phyloP scores from a whole-genome alignment of 2,113 vertebrate species.

The Mohoua ochrocephala region DNA sequence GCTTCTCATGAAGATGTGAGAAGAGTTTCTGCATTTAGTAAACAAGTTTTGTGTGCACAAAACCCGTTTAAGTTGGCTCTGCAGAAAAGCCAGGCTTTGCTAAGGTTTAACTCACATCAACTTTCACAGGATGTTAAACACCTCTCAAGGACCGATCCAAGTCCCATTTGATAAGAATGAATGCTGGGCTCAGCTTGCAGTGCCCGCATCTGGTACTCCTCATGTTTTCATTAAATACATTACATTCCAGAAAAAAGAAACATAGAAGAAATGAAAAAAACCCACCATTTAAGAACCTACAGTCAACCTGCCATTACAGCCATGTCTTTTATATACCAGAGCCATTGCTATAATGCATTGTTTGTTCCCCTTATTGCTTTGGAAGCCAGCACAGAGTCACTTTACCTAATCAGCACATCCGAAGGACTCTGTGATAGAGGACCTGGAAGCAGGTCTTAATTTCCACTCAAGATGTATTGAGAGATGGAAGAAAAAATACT shows the following conservation, averaged over 20 bases:
- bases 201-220: not conserved
- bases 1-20: not conserved
- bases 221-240: not conserved
- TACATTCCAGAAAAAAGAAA: not conserved
- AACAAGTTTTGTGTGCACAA: not conserved
- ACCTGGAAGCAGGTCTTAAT: not conserved
- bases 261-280: not conserved
- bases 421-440: not conserved
- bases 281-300: not conserved
- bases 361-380: not conserved
- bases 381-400: not conserved
- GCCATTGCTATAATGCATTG: not conserved
- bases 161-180: not conserved
- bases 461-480: not conserved
- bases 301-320: not conserved
- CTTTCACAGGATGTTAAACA: slow-evolving; percentile 24
- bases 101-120: not conserved
- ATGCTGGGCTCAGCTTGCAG: not conserved
- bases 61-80: not conserved
- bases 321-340: not conserved
- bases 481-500: not conserved
- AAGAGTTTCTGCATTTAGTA: not conserved
- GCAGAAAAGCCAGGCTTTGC: not conserved
- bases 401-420: not conserved
- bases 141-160: not conserved